These are phyloP conservation scores for Hypsopygia costalis DNA, from an alignment of 2,888 invertebrate species.

Conservation along the genomic window DNA sequence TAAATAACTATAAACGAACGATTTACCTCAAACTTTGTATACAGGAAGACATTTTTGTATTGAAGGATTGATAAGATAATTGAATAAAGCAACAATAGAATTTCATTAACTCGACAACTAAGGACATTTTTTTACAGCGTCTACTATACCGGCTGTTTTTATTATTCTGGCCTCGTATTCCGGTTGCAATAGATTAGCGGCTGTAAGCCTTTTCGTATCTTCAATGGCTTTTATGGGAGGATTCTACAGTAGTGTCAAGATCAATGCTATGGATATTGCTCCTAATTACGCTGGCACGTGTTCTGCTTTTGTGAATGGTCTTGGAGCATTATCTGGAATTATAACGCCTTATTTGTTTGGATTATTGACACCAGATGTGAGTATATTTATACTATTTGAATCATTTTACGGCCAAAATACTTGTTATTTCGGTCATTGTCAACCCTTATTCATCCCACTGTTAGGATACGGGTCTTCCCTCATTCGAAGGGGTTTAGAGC, in stretches of 20 bases:
- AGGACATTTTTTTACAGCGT: constrained; percentile 68
- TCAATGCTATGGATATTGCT: constrained; percentile 83
- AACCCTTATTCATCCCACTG: no score
- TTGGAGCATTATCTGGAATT: constrained; percentile 82
- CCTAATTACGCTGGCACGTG: constrained; percentile 83
- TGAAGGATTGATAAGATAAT: neutral
- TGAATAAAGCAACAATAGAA: neutral
- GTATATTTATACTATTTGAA: constrained; percentile 27
- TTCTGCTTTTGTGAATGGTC: constrained; percentile 83
- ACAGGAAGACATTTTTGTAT: no score
- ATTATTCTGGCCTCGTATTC: constrained; percentile 83
- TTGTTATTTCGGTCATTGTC: no score
- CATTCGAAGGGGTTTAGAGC: no score
- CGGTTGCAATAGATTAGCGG: constrained; percentile 72
- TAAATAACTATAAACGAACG: no score
- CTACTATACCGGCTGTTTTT: constrained; percentile 81
- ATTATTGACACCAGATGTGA: constrained; percentile 80
- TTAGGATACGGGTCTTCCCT: no score
- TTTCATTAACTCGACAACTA: constrained; percentile 15
- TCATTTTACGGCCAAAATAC: no score
- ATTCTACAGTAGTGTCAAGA: constrained; percentile 85
- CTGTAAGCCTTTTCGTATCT: constrained; percentile 79
- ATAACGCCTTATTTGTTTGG: constrained; percentile 82
- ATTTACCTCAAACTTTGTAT: no score
- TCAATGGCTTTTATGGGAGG: constrained; percentile 85